Evolutionary conservation across 1,140 invertebrate genomes (phyloP), one percentile per base, ranked within the genome.

Genomic region (Rhizoglyphus robini): DNA sequence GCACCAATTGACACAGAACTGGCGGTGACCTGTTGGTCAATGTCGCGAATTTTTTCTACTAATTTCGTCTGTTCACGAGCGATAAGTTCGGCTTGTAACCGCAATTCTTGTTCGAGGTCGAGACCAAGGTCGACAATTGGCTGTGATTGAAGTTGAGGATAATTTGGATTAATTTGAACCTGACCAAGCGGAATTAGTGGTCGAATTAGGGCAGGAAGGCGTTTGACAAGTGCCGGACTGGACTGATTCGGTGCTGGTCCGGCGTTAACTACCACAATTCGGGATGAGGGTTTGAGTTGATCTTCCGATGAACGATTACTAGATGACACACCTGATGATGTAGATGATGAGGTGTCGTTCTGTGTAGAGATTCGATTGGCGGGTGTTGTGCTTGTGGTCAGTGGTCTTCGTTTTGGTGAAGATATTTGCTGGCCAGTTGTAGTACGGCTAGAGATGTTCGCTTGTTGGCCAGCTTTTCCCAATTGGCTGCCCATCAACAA

Each of bases 131-230:
- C 38, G 11, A 65, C 34, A 25, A 67, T 25, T 30, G 25, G 32
- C 27, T 67, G 29, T 46, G 46, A 18, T 4, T 25, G 15, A 11
- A 67, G n/a, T 36, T 67, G 60, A 18, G 38, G 30, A 38, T 58
- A 54, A 29, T 36, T 27, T 18, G 27, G 25, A 34, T 27, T 18
- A 27, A 66, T 11, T 20, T 25, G n/a, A 30, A 48, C 51, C 30
- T 67, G 61, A 15, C 66, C 61, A 1, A 67, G 51, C 8, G 66
- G 66, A n/a, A 67, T 64, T 27, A 67, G 30, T 54, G 66, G 66
- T 41, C 27, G 15, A 60, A 46, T 46, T 60, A 11, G 8, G 4
- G 30, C 11, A 29, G 27, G 25, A n/a, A 46, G 23, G 31, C 36
- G n/a, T 60, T 13, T 1, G 15, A 4, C 13, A 27, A 60, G 13